phyloP scores from a whole-genome alignment of 2,888 invertebrate species.

The Chloromyia formosa region DNA sequence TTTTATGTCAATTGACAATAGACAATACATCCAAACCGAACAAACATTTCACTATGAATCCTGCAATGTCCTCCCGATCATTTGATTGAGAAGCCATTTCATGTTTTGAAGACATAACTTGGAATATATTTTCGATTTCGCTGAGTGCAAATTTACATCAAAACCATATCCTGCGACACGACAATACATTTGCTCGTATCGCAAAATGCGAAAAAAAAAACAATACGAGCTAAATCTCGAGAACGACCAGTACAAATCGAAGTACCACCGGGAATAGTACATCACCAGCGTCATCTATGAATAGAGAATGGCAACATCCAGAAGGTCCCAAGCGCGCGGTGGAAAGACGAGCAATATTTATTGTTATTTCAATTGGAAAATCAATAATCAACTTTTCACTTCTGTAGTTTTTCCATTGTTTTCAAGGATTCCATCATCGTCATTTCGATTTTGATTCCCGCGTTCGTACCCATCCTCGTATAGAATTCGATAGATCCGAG shows the following conservation, averaged over 20 bases:
- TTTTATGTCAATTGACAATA: not conserved
- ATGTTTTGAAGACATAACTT: not conserved
- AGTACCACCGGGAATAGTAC: not conserved
- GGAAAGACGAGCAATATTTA: conserved; percentile 12
- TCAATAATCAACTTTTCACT: conserved; percentile 21
- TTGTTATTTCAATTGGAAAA: conserved; percentile 21
- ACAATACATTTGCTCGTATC: not conserved
- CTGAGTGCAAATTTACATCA: conserved; percentile 34
- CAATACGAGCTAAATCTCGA: too few relatives aligned
- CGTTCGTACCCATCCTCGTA: too few relatives aligned
- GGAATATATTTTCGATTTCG: conserved; percentile 30
- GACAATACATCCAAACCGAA: not conserved
- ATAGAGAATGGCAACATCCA: too few relatives aligned
- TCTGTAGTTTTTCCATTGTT: not conserved
- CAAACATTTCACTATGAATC: not conserved
- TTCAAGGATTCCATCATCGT: too few relatives aligned
- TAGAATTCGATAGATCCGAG: too few relatives aligned
- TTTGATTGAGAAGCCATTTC: not conserved
- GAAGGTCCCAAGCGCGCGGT: too few relatives aligned
- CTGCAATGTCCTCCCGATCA: not conserved
- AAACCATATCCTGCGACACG: not conserved
- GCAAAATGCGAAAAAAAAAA: not conserved
- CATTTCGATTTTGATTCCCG: too few relatives aligned
- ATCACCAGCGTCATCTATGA: too few relatives aligned
- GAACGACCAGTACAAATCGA: not conserved